Percentiles rank a stretch among this genome's conserved stretches.
phyloP scores from a whole-genome alignment of 2,113 vertebrate genomes.

The Penelope pileata region DNA sequence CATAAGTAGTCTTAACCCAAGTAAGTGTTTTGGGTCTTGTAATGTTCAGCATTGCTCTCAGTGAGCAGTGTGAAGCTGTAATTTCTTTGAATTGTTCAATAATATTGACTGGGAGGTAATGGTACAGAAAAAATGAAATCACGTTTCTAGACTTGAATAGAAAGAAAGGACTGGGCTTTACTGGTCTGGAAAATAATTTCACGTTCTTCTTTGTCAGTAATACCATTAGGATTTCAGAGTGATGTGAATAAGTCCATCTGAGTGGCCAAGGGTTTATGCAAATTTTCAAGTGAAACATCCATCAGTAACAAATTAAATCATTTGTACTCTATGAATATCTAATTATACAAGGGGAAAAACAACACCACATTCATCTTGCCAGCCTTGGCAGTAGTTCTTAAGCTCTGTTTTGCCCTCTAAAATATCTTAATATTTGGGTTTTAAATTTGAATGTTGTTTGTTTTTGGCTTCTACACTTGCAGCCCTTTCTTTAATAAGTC shows the following conservation, averaged over 20 bases:
- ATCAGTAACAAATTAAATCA: slow-evolving; percentile 72
- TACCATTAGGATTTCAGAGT: slow-evolving; percentile 24
- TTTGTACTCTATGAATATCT: slow-evolving; percentile 73
- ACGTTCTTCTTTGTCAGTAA: background rate
- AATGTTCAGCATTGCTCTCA: background rate
- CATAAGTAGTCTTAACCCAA: background rate
- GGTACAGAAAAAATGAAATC: background rate
- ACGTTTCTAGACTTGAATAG: background rate
- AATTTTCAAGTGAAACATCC: slow-evolving; percentile 67
- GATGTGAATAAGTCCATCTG: slow-evolving; percentile 52
- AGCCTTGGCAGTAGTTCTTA: slow-evolving; percentile 51
- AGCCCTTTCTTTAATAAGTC: slow-evolving; percentile 12
- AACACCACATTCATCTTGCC: slow-evolving; percentile 48
- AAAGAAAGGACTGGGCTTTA: slow-evolving; percentile 28
- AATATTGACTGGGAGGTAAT: slow-evolving; percentile 27
- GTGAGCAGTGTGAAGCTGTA: background rate
- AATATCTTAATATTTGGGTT: slow-evolving; percentile 31
- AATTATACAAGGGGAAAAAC: slow-evolving; percentile 61
- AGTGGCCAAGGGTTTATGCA: slow-evolving; percentile 74
- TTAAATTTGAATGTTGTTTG: slow-evolving; percentile 9
- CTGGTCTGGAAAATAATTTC: slow-evolving; percentile 58
- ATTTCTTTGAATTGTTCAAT: slow-evolving; percentile 14
- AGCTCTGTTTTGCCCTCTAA: slow-evolving; percentile 47
- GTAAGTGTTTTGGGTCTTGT: background rate
- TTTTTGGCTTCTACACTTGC: background rate